phyloP scores from a whole-genome alignment of 64 coral and sea anemone species.

The Hydrozoanthus tunicans region DNA sequence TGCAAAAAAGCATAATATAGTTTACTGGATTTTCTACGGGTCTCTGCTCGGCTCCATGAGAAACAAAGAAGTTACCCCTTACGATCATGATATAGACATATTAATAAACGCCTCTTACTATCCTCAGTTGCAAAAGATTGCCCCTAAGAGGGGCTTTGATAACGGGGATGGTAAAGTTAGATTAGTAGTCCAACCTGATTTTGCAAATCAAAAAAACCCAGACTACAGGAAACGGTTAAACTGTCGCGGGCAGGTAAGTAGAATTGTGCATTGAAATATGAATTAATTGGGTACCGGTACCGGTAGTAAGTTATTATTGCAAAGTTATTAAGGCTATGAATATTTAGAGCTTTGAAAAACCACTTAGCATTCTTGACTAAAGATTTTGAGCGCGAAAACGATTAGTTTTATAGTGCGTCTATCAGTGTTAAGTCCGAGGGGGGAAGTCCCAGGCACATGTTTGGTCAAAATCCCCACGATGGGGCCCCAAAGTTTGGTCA shows the following conservation, averaged over 20 bases:
- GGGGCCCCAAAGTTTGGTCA: too few species aligned
- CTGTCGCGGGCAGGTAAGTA: slow-evolving; percentile 66
- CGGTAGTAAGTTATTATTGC: background rate
- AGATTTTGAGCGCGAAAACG: too few species aligned
- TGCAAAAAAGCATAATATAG: slow-evolving; percentile 64
- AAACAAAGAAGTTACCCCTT: slow-evolving; percentile 67
- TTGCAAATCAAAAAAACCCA: slow-evolving; percentile 30
- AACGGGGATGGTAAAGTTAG: slow-evolving; percentile 55
- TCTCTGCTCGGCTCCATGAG: slow-evolving; percentile 64
- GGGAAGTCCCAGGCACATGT: too few species aligned
- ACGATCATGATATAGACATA: slow-evolving; percentile 78
- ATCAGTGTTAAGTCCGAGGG: too few species aligned
- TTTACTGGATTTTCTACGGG: slow-evolving; percentile 63
- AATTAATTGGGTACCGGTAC: background rate
- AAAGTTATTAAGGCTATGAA: too few species aligned
- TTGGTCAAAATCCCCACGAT: too few species aligned
- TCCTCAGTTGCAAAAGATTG: slow-evolving; percentile 33
- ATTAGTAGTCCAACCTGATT: slow-evolving; percentile 74
- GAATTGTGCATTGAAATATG: background rate
- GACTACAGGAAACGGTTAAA: slow-evolving; percentile 57
- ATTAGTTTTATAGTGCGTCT: too few species aligned
- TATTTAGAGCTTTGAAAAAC: too few species aligned
- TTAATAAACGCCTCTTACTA: slow-evolving; percentile 71
- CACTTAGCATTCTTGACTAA: too few species aligned
- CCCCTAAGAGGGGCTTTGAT: slow-evolving; percentile 48